These are phyloP conservation scores for Triplophysa rosa DNA, from an alignment of 2,113 vertebrate genomes.

Conservation along the genomic window DNA sequence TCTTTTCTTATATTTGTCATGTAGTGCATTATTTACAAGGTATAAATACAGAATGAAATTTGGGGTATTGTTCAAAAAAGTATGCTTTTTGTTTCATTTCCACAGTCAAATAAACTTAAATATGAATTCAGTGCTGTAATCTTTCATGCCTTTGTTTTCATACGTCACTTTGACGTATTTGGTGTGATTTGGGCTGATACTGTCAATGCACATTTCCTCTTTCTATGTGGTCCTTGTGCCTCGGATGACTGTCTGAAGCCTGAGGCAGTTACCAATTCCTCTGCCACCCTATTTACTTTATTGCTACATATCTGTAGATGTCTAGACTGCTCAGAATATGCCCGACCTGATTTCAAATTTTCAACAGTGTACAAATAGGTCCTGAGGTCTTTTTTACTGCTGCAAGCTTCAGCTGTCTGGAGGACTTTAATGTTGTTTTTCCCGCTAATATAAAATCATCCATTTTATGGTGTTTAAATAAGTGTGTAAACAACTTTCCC, in stretches of 20 bases:
- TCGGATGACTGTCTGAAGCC: slow-evolving; percentile 13
- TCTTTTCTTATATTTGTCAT: background rate
- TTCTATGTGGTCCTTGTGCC: slow-evolving; percentile 2
- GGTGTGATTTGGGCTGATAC: background rate
- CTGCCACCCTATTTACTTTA: background rate
- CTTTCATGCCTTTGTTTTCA: background rate
- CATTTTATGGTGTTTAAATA: background rate
- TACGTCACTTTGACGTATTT: background rate
- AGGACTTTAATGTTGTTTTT: no score
- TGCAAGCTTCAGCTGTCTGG: no score
- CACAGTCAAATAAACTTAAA: background rate
- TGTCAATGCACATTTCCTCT: background rate
- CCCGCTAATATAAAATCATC: background rate
- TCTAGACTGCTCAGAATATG: background rate
- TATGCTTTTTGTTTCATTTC: background rate
- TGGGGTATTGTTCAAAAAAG: background rate
- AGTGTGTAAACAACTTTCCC: background rate
- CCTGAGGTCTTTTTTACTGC: background rate
- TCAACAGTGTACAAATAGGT: background rate
- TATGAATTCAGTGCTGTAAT: background rate
- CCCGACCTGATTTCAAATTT: slow-evolving; percentile 4
- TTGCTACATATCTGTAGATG: background rate
- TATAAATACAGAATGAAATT: background rate
- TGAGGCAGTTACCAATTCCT: slow-evolving; percentile 13
- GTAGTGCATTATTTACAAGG: background rate